These are phyloP conservation scores for Pachyuromys duprasi DNA, from an alignment of 2,797 vertebrate species.

Conservation along the genomic window DNA sequence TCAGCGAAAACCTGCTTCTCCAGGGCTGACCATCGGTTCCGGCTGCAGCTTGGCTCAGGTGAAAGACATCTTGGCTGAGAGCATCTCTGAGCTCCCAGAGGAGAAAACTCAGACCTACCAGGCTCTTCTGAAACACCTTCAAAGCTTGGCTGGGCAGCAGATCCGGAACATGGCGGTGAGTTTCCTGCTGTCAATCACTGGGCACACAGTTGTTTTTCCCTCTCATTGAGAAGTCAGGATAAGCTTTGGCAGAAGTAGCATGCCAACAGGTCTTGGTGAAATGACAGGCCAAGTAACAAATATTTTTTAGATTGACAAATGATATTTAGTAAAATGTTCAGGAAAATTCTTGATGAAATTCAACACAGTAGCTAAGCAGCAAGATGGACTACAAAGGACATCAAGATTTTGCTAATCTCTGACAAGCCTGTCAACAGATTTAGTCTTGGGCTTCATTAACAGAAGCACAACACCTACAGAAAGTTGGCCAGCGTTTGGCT, in stretches of 20 bases:
- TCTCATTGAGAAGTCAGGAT: neutral
- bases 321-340: neutral
- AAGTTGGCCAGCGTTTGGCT: neutral
- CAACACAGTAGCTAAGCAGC: neutral
- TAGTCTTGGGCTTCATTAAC: neutral
- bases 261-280: neutral
- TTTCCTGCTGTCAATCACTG: neutral
- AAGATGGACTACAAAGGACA: neutral
- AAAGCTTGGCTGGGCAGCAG: slow-evolving; percentile 91
- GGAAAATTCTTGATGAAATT: neutral
- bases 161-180: slow-evolving; percentile 94
- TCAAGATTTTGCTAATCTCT: neutral
- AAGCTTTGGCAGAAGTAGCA: neutral
- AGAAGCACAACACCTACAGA: neutral
- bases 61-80: slow-evolving; percentile 86
- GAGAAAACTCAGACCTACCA: slow-evolving; percentile 90
- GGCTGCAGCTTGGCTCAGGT: slow-evolving; percentile 91
- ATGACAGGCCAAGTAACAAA: neutral
- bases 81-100: slow-evolving; percentile 82
- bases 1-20: slow-evolving; percentile 63
- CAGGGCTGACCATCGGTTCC: slow-evolving; percentile 90
- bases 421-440: neutral
- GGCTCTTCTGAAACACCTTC: slow-evolving; percentile 91
- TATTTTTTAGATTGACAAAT: neutral
- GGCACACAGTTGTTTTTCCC: neutral